These are phyloP conservation scores for Apteryx mantelli DNA, from an alignment of 2,113 vertebrate genomes.

Conservation along the genomic window DNA sequence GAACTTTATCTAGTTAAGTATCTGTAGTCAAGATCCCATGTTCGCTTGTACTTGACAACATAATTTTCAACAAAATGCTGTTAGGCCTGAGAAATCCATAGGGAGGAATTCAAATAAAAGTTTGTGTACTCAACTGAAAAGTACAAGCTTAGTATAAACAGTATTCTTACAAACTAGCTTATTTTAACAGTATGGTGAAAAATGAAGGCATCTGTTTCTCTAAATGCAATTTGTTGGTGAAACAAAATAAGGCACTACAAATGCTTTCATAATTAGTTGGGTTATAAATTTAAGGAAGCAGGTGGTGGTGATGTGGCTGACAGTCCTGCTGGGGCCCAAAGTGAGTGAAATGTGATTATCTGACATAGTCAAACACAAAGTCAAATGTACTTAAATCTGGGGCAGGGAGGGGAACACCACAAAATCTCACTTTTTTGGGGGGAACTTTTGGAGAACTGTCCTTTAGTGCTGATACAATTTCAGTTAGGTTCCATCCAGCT, in stretches of 20 bases:
- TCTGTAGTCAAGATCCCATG: background rate
- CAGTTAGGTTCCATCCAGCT: background rate
- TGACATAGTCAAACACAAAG: background rate
- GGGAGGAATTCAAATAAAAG: background rate
- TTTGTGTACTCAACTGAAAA: background rate
- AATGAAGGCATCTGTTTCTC: background rate
- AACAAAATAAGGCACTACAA: background rate
- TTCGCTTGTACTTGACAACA: background rate
- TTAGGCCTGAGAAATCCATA: background rate
- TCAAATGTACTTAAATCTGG: background rate
- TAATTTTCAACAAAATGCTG: background rate
- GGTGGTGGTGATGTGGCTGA: background rate
- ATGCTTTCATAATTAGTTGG: background rate
- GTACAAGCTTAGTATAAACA: background rate
- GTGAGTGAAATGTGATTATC: accelerated
- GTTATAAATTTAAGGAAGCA: accelerated
- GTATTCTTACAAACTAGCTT: background rate
- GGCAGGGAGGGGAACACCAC: background rate
- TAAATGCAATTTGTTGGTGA: background rate
- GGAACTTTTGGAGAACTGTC: background rate
- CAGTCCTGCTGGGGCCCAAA: background rate
- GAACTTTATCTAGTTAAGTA: background rate
- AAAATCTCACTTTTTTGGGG: background rate
- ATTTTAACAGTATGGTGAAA: background rate
- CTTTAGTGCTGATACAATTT: background rate